Base-by-base conservation (phyloP, 2,888 invertebrate species). In the Papilio protenor region DNA sequence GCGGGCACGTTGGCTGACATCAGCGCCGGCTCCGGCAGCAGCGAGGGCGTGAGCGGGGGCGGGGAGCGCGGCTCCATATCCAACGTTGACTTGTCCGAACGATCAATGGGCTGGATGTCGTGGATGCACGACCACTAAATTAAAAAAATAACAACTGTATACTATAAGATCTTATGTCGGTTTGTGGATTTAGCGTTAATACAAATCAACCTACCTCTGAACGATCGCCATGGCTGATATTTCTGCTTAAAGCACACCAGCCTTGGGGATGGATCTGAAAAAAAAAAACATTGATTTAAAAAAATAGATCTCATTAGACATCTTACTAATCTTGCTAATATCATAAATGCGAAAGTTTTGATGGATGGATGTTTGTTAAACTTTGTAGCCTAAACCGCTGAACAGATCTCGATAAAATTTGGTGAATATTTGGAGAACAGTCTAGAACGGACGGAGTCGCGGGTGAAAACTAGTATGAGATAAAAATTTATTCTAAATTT, bases 71-170 rank as follows among this genome's bases (percentile, higher is more conserved):
- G 70, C 75, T 79, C 78, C 3, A 85, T 79, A 85, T 91, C 92
- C 12, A 89, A 87, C 27, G 86, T 87, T 76, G 87, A 80, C 86
- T 92, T 91, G 78, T 85, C 84, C 21, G 83, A 77, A 21, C 75
- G 85, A 8, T 94, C 94, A 77, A 89, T 90, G 66, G 97, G 96
- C 92, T 98, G 98, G 81, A 99, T 98, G 88, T 99, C 98, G 92
- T 99, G 99, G 76, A 99, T 96, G 87, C 98, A 98, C 11, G 98
- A 98, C 98, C 98, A 99, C 97, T 98, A 2, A 27, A 27, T 27
- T 27, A 27, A 27, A 27, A 27, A 27, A 27, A n/a, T n/a, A n/a
- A 27, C 27, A 27, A 2, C 27, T 27, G 27, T 27, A 33, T 33
- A 33, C 33, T 33, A 5, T 33, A 33, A 33, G 0, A 49, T 12